phyloP scores from a whole-genome alignment of 1,140 invertebrate genomes.

The Saccostrea cuccullata region DNA sequence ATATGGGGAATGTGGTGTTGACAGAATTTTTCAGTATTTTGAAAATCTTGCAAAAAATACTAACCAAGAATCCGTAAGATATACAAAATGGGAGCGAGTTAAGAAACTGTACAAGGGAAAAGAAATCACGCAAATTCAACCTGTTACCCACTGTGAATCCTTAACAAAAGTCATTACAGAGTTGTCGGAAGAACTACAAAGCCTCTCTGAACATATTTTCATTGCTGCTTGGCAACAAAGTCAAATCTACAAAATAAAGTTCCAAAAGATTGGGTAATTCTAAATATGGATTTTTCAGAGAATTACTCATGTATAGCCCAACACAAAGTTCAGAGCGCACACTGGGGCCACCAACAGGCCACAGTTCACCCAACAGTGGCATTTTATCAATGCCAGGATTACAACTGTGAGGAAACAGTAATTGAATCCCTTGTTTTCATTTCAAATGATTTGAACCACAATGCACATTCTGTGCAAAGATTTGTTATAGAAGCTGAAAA shows the following conservation, averaged over 20 bases:
- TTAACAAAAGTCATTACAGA: conserved; percentile 32
- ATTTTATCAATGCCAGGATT: conserved; percentile 36
- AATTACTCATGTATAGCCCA: conserved; percentile 47
- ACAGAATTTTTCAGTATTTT: not conserved
- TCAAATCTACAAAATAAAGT: not conserved
- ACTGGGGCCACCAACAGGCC: conserved; percentile 43
- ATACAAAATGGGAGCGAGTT: conserved; percentile 47
- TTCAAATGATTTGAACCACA: conserved; percentile 31
- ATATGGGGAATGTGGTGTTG: not conserved
- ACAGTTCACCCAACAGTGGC: conserved; percentile 48
- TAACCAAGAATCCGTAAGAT: not conserved
- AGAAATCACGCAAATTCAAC: conserved; percentile 42
- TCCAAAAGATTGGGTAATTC: not conserved
- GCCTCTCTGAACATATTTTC: conserved; percentile 36
- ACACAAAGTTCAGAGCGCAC: conserved; percentile 49
- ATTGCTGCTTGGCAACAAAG: conserved; percentile 44
- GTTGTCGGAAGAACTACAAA: conserved; percentile 45
- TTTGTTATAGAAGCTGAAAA: not conserved
- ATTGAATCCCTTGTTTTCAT: conserved; percentile 36
- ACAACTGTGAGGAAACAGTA: not conserved
- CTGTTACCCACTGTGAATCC: conserved; percentile 32
- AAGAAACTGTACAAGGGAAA: conserved; percentile 45
- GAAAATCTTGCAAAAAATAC: not conserved
- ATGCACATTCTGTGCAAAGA: conserved; percentile 41
- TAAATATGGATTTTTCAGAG: conserved; percentile 48